Evolutionary conservation across 2,888 invertebrate genomes (phyloP).

Genomic region (Orthosia gothica): DNA sequence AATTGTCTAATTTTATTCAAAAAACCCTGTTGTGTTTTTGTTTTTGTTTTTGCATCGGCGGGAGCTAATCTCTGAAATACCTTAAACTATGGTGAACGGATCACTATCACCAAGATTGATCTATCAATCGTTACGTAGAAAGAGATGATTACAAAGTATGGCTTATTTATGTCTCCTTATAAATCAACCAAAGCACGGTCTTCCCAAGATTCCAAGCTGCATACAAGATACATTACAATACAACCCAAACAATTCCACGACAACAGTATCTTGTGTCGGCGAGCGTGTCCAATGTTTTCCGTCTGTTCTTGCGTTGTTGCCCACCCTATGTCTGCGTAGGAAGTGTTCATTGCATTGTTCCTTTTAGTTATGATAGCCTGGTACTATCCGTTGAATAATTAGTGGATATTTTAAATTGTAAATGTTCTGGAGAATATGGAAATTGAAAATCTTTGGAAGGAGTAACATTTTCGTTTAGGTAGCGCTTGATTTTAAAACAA

Average conservation of each 20-base stretch:
- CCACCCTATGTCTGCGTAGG: slow-evolving; percentile 81
- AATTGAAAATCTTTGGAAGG: slow-evolving; percentile 4
- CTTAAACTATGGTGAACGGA: too few relatives aligned
- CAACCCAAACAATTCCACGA: slow-evolving; percentile 54
- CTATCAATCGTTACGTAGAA: too few relatives aligned
- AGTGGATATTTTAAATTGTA: slow-evolving; percentile 52
- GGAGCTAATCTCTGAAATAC: too few relatives aligned
- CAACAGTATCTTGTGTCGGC: slow-evolving; percentile 69
- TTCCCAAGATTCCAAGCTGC: slow-evolving; percentile 14
- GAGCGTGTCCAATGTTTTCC: slow-evolving; percentile 86
- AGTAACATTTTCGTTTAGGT: not conserved
- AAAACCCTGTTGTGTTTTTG: too few relatives aligned
- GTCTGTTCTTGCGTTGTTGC: slow-evolving; percentile 80
- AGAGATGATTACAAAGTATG: too few relatives aligned
- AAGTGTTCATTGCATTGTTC: slow-evolving; percentile 75
- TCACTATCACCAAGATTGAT: too few relatives aligned
- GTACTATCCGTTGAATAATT: slow-evolving; percentile 57
- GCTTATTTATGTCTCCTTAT: too few relatives aligned
- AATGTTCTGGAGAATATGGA: slow-evolving; percentile 25
- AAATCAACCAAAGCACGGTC: not conserved
- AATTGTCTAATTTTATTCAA: too few relatives aligned
- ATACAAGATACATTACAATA: slow-evolving; percentile 42
- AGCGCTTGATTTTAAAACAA: too few relatives aligned
- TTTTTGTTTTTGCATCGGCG: too few relatives aligned
- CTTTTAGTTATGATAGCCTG: slow-evolving; percentile 56